Percentiles rank a stretch among this genome's conserved stretches.
Evolutionary conservation across 2,797 vertebrate genomes (phyloP).

Genomic region (Mormyrus hasselquistii): DNA sequence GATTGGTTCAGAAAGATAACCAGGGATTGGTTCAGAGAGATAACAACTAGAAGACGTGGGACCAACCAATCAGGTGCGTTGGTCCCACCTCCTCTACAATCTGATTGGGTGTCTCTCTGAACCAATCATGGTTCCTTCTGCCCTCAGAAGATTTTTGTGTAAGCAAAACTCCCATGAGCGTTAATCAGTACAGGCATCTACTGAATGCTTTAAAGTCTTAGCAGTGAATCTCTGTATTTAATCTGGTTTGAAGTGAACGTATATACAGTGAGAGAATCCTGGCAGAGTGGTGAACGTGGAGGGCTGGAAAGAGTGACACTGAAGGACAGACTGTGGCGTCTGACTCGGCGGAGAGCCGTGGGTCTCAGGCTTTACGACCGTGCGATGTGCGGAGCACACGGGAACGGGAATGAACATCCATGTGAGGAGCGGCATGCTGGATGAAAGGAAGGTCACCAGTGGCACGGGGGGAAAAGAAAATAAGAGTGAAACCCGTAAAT

Average conservation of each 20-base stretch:
- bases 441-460: constrained; percentile 19
- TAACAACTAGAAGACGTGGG: not conserved
- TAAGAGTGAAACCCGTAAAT: not conserved
- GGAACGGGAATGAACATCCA: constrained; percentile 16
- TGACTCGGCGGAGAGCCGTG: not conserved
- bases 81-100: not conserved
- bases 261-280: not conserved
- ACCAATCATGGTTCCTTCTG: not conserved
- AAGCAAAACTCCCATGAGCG: not conserved
- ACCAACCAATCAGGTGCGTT: not conserved
- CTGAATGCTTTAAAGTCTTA: not conserved
- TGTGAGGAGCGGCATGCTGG: constrained; percentile 40
- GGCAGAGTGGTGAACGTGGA: not conserved
- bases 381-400: not conserved
- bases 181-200: not conserved
- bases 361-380: constrained; percentile 21
- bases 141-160: not conserved
- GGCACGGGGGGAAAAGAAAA: constrained; percentile 3
- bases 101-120: not conserved
- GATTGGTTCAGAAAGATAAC: not conserved
- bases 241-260: not conserved
- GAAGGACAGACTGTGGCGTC: not conserved
- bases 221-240: not conserved
- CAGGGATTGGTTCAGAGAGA: not conserved
- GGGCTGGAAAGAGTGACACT: not conserved